Evolutionary conservation across 2,888 invertebrate genomes (phyloP).

Genomic region (Arenicola marina): DNA sequence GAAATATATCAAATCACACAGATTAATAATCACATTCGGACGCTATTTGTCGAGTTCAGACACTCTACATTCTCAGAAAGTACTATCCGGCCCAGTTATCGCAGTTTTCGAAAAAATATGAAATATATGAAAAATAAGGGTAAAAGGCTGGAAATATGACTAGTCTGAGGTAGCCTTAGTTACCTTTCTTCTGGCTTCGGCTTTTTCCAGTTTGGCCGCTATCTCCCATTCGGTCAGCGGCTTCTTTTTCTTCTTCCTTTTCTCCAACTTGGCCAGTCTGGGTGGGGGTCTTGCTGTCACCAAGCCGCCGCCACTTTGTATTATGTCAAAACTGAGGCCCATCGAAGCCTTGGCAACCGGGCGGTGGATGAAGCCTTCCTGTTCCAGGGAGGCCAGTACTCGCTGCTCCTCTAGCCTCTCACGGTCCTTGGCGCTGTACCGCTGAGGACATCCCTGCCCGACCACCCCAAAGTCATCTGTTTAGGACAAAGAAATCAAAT

Average conservation of each 20-base stretch:
- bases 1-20: not conserved
- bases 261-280: conserved; percentile 50
- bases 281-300: conserved; percentile 42
- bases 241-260: conserved; percentile 46
- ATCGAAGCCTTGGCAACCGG: conserved; percentile 51
- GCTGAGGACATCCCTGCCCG: conserved; percentile 50
- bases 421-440: conserved; percentile 55
- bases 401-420: conserved; percentile 53
- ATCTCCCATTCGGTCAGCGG: conserved; percentile 52
- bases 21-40: too few species aligned
- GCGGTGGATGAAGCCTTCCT: conserved; percentile 60
- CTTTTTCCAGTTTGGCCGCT: conserved; percentile 47
- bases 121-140: too few species aligned
- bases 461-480: conserved; percentile 55
- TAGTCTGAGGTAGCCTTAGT: too few species aligned
- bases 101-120: too few species aligned
- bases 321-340: conserved; percentile 55
- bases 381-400: conserved; percentile 54
- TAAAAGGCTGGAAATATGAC: too few species aligned
- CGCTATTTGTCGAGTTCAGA: too few species aligned
- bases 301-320: conserved; percentile 27
- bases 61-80: too few species aligned
- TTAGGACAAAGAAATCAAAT: too few species aligned
- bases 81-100: too few species aligned
- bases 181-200: conserved; percentile 52